These are phyloP conservation scores for Arion vulgaris DNA, from an alignment of 1,140 invertebrate species.

Conservation along the genomic window DNA sequence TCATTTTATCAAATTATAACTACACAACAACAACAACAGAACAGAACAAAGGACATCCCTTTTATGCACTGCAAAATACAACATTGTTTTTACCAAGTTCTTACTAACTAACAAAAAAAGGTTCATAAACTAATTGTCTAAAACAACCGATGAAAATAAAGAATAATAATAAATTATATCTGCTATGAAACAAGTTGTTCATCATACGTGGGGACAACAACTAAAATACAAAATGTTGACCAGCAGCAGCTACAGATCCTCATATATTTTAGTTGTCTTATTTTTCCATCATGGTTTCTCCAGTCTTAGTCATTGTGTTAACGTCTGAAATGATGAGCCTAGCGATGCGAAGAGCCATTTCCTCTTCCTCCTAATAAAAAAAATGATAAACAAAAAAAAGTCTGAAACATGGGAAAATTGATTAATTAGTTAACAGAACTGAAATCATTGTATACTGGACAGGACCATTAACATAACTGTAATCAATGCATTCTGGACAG, in stretches of 20 bases:
- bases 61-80: too few relatives aligned
- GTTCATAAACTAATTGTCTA: not conserved
- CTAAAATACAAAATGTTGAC: too few relatives aligned
- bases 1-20: not conserved
- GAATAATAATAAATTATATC: not conserved
- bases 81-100: too few relatives aligned
- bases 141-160: not conserved
- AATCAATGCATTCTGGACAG: too few relatives aligned
- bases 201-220: not conserved
- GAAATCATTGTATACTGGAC: too few relatives aligned
- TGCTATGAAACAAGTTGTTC: not conserved
- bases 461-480: too few relatives aligned
- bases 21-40: not conserved
- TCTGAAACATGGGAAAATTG: too few relatives aligned
- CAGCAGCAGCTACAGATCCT: too few relatives aligned
- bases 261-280: constrained; percentile 48
- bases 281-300: constrained; percentile 31
- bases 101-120: not conserved
- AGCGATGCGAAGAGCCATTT: constrained; percentile 93
- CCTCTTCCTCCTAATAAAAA: constrained; percentile 83
- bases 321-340: constrained; percentile 96
- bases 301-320: constrained; percentile 81
- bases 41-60: not conserved
- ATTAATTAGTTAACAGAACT: too few relatives aligned
- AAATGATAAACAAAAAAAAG: not conserved